Percentiles rank a stretch among this genome's conserved stretches.
Conservation (phyloP, 1,140 invertebrate genomes). For the Drosophila nebulosa region DNA sequence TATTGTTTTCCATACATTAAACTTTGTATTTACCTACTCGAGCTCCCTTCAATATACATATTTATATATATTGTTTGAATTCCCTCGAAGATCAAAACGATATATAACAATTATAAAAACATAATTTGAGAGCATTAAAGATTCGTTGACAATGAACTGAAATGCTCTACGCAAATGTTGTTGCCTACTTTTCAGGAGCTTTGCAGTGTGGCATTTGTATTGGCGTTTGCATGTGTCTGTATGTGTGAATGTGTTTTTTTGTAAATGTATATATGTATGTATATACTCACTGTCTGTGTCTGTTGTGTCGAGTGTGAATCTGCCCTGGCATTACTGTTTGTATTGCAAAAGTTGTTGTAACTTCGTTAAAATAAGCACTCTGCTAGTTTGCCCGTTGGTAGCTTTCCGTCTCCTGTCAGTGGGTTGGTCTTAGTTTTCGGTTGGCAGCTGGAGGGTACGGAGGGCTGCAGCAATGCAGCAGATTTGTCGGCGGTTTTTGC, state of each 20-base stretch:
- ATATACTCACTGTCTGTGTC: conserved; percentile 34
- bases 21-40: no score
- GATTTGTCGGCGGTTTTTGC: conserved; percentile 74
- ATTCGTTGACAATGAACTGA: conserved; percentile 1
- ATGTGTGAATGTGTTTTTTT: conserved; percentile 3
- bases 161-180: conserved; percentile 19
- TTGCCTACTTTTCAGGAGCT: conserved; percentile 60
- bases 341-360: conserved; percentile 78
- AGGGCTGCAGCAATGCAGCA: conserved; percentile 54
- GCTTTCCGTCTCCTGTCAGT: conserved; percentile 4
- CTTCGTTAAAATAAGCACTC: conserved; percentile 78
- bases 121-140: conserved; percentile 22
- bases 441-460: neutral
- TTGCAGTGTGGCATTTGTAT: conserved; percentile 42
- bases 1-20: no score
- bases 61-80: no score
- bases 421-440: neutral
- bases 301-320: conserved; percentile 73
- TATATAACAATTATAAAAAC: neutral
- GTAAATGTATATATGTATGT: conserved; percentile 4
- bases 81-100: no score
- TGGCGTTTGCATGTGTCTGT: conserved; percentile 19
- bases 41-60: no score
- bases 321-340: conserved; percentile 76
- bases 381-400: conserved; percentile 72